A percentile compares a stretch with the other conserved stretches of the same genome.
phyloP scores from a whole-genome alignment of 2,888 invertebrate species.

The Troides oblongomaculatus region DNA sequence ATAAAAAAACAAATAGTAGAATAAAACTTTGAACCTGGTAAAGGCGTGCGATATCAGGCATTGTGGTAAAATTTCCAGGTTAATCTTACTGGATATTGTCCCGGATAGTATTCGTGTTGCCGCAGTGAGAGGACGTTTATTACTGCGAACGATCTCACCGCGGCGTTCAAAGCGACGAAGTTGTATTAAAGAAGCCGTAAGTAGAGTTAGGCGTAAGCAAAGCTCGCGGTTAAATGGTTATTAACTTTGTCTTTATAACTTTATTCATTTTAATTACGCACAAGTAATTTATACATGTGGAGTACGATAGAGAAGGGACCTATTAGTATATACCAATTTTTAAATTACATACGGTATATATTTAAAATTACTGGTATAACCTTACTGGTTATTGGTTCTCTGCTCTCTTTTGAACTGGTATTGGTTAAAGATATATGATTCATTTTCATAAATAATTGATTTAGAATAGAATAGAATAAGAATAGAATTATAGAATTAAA shows the following conservation, averaged over 20 bases:
- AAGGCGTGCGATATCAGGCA: background rate
- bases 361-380: too few relatives aligned
- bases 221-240: background rate
- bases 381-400: too few relatives aligned
- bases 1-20: too few relatives aligned
- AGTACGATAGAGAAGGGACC: too few relatives aligned
- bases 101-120: conserved; percentile 1
- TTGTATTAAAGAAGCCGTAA: conserved; percentile 1
- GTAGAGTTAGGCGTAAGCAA: background rate
- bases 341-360: too few relatives aligned
- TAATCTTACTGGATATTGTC: conserved; percentile 5
- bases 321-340: too few relatives aligned
- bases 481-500: too few relatives aligned
- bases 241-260: background rate
- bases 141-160: background rate
- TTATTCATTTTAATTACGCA: background rate
- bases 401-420: too few relatives aligned
- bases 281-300: too few relatives aligned
- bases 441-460: too few relatives aligned
- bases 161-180: background rate
- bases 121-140: background rate
- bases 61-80: background rate
- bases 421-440: too few relatives aligned
- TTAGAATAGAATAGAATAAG: too few relatives aligned
- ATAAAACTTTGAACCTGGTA: background rate